Evolutionary conservation across 2,888 invertebrate species (phyloP).

Genomic region (Ophion obscuratus): DNA sequence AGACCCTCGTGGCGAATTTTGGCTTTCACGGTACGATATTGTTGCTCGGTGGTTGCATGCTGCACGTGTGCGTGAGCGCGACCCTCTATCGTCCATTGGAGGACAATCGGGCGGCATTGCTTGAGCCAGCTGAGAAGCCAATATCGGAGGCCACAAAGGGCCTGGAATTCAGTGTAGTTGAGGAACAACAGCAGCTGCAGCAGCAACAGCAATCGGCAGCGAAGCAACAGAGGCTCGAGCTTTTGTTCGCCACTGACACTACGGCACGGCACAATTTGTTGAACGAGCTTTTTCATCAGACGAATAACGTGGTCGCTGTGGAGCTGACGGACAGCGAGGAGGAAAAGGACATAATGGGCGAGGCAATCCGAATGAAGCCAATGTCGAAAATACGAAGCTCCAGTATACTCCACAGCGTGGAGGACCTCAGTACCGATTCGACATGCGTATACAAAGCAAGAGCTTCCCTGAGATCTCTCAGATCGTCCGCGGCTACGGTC

Average conservation of each 20-base stretch:
- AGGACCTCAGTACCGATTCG: conserved; percentile 90
- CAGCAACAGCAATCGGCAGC: conserved; percentile 74
- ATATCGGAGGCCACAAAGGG: conserved; percentile 51
- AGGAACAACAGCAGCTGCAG: conserved; percentile 45
- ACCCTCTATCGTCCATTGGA: conserved; percentile 88
- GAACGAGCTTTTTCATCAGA: conserved; percentile 83
- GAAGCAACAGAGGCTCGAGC: conserved; percentile 82
- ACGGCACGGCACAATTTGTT: conserved; percentile 81
- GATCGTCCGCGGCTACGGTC: conserved; percentile 75
- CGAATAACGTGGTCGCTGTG: conserved; percentile 75
- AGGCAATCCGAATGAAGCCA: conserved; percentile 85
- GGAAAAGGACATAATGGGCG: conserved; percentile 86
- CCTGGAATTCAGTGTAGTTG: conserved; percentile 74
- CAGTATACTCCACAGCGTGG: conserved; percentile 90
- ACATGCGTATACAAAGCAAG: conserved; percentile 90
- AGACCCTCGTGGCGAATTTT: conserved; percentile 88
- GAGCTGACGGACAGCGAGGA: conserved; percentile 85
- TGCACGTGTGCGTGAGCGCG: conserved; percentile 90
- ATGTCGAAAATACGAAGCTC: conserved; percentile 89
- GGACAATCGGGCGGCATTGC: conserved; percentile 77
- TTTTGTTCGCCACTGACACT: conserved; percentile 80
- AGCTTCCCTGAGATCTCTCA: conserved; percentile 80
- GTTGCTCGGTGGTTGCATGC: conserved; percentile 90
- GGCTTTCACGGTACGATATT: conserved; percentile 91
- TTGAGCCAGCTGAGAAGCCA: conserved; percentile 65